Base-by-base conservation (phyloP, 1,140 invertebrate species). In the Pteromalus puparum region DNA sequence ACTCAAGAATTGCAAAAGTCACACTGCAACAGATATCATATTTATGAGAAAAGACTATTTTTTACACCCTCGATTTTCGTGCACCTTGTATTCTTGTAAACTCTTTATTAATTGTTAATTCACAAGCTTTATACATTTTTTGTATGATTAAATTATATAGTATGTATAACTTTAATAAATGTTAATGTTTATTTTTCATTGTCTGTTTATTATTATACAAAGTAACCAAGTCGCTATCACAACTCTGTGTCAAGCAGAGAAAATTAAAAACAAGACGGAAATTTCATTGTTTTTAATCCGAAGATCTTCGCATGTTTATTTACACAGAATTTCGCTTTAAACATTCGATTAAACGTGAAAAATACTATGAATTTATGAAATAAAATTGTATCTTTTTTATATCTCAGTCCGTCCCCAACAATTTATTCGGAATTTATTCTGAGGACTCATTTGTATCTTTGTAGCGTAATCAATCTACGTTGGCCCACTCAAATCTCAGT, bases 161-260 rank as follows among this genome's bases (percentile, higher is more conserved):
- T 87, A 88, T 90, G 87, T 91, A 88, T 91, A 90, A 90, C 87
- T 84, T 89, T 92, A 92, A 92, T 92, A 91, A 92, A 91, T 91
- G 90, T 91, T 91, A 88, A 90, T 92, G 87, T 91, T 91, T 89
- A 88, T 90, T 92, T 90, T 90, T 89, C 65, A 89, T 83, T 67
- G 75, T 61, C 79, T 46, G 84, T 86, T 13, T n/a, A 70, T 76
- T 26, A 61, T 77, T 77, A 15, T 72, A 76, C n/a, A 61, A 48
- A 86, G 87, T 87, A 88, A 89, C 85, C 87, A 87, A 86, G 78
- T 86, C 75, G 42, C 68, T 86, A 73, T 73, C 79, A 73, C 78
- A 75, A 72, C 80, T 76, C 72, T 46, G 30, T 28, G 13, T 77
- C 48, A 34, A 28, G 24, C 28, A 68, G 28, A 18, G 61, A 65